A percentile compares a stretch with the other conserved stretches of the same genome.
phyloP scores from a whole-genome alignment of 37 sponge, comb jelly and placozoan genomes.

The Mnemiopsis leidyi region DNA sequence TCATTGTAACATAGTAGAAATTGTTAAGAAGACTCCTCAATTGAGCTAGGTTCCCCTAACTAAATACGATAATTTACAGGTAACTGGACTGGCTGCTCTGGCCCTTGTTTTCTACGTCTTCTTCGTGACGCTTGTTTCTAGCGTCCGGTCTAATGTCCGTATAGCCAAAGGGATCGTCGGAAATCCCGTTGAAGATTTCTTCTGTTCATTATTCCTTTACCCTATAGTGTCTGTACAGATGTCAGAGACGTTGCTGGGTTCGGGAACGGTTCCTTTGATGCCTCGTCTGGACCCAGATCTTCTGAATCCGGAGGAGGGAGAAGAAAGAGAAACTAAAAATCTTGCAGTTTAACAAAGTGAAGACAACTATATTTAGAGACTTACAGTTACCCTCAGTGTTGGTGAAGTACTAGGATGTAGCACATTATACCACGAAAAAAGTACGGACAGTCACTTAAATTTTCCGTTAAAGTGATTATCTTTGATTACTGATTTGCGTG shows the following conservation, averaged over 20 bases:
- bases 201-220: neutral
- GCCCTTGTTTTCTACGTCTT: slow-evolving; percentile 3
- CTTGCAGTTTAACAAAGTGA: too few relatives aligned
- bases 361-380: too few relatives aligned
- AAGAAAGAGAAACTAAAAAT: neutral
- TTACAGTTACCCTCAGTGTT: too few relatives aligned
- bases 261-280: neutral
- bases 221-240: neutral
- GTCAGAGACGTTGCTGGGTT: neutral
- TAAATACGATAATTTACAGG: neutral
- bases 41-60: too few relatives aligned
- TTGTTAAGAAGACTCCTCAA: too few relatives aligned
- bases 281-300: neutral
- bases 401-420: too few relatives aligned
- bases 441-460: too few relatives aligned
- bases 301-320: neutral
- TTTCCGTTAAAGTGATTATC: too few relatives aligned
- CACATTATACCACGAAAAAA: too few relatives aligned
- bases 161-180: neutral
- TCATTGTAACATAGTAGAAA: too few relatives aligned
- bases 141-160: neutral
- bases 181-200: slow-evolving; percentile 5
- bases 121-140: neutral
- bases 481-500: too few relatives aligned
- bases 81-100: neutral